phyloP scores from a whole-genome alignment of 2,888 invertebrate genomes.

The Zygaena filipendulae region DNA sequence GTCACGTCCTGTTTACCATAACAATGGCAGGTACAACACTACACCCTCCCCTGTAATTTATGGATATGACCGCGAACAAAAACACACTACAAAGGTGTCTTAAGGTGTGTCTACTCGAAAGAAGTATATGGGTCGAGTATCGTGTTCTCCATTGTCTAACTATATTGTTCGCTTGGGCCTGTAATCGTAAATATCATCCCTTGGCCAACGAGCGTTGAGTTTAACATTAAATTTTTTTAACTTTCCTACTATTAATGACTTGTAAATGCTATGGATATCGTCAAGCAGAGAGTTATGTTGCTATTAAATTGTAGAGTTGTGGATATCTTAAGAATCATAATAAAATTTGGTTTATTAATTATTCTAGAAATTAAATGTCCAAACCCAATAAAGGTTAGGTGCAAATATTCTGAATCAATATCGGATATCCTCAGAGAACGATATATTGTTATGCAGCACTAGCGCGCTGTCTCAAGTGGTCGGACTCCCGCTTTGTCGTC shows the following conservation, averaged over 20 bases:
- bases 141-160: constrained; percentile 50
- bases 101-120: constrained; percentile 65
- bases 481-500: constrained; percentile 40
- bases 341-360: too few relatives aligned
- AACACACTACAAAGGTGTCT: constrained; percentile 63
- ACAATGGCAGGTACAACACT: constrained; percentile 57
- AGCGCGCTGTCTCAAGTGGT: constrained; percentile 34
- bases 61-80: constrained; percentile 64
- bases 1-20: constrained; percentile 58
- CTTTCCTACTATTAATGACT: too few relatives aligned
- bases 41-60: constrained; percentile 57
- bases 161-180: constrained; percentile 35
- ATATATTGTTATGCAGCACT: too few relatives aligned
- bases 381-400: too few relatives aligned
- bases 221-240: too few relatives aligned
- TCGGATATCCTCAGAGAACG: too few relatives aligned
- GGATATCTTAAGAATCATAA: too few relatives aligned
- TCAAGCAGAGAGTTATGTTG: too few relatives aligned
- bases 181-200: constrained; percentile 55
- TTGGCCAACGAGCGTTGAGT: constrained; percentile 22
- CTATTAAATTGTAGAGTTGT: too few relatives aligned
- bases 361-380: too few relatives aligned
- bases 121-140: constrained; percentile 59
- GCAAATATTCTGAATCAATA: too few relatives aligned
- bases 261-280: too few relatives aligned